Evolutionary conservation across 2,888 invertebrate species (phyloP), one percentile per base, ranked within the genome.

Genomic region (Coelogynopora nodosa): DNA sequence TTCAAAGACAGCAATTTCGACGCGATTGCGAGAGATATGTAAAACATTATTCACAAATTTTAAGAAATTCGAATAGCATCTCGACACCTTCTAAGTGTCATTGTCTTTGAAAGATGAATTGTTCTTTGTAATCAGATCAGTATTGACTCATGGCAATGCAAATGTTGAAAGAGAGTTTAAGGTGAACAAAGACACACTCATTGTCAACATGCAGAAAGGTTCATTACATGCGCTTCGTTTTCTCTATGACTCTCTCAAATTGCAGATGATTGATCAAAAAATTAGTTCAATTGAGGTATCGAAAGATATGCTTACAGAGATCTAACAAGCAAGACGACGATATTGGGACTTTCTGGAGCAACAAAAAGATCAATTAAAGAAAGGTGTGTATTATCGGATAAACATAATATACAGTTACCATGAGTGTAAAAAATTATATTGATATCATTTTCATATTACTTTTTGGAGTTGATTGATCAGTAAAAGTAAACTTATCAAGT

Each of bases 221-320:
- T 74, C 74, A 74, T 23, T 74, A 74, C 74, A 74, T 23, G 74
- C 74, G 74, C 74, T 13, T 74, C 74, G 74, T 74, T 74, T 74
- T 74, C 74, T 74, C 27, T 74, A 74, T 74, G 74, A 74, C 74
- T 74, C 74, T 74, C 74, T 74, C 27, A 74, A 74, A 74, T 74
- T 74, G 74, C 74, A 74, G 23, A 74, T 74, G 74, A 26, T 74
- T 74, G 74, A 74, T 74, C 5, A 74, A 23, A 74, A 74, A 74
- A 74, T 74, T 26, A 74, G 74, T 74, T 74, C 27, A 23, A 74
- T 74, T 74, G 74, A 74, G 74, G 74, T 74, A 23, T 74, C 74
- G 23, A 74, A 74, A 74, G 74, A 74, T 10, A 74, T 74, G 74
- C 74, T 74, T n/a, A 23, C 74, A 74, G 74, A 74, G 27, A 74